Evolutionary conservation across 2,113 vertebrate genomes (phyloP).

Genomic region (Bucco capensis): DNA sequence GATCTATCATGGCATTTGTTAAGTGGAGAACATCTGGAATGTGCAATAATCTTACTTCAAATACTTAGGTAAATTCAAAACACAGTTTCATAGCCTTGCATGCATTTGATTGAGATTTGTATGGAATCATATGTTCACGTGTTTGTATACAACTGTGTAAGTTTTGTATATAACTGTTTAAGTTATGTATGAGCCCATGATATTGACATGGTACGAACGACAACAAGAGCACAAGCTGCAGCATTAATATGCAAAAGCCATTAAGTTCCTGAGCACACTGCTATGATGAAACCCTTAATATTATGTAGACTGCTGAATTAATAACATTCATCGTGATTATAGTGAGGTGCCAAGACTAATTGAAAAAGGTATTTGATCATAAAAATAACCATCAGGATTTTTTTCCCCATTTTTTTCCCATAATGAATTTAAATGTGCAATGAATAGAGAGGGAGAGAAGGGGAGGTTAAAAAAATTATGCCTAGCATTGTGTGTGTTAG

Average conservation of each 20-base stretch:
- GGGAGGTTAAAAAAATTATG: constrained; percentile 28
- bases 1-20: not conserved
- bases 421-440: constrained; percentile 56
- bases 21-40: not conserved
- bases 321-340: constrained; percentile 61
- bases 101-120: not conserved
- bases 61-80: not conserved
- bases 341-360: constrained; percentile 59
- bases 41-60: not conserved
- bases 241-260: constrained; percentile 46
- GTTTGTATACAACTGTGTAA: not conserved
- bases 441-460: constrained; percentile 15
- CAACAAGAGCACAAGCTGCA: not conserved
- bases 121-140: not conserved
- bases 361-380: constrained; percentile 69
- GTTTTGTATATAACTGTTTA: no score
- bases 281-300: constrained; percentile 50
- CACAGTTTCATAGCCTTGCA: not conserved
- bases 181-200: not conserved
- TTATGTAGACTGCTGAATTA: constrained; percentile 62
- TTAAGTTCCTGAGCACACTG: constrained; percentile 26
- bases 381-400: constrained; percentile 41
- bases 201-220: not conserved
- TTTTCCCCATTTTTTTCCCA: not conserved
- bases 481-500: not conserved